phyloP scores from a whole-genome alignment of 2,797 vertebrate genomes.

The Gymnothorax javanicus region DNA sequence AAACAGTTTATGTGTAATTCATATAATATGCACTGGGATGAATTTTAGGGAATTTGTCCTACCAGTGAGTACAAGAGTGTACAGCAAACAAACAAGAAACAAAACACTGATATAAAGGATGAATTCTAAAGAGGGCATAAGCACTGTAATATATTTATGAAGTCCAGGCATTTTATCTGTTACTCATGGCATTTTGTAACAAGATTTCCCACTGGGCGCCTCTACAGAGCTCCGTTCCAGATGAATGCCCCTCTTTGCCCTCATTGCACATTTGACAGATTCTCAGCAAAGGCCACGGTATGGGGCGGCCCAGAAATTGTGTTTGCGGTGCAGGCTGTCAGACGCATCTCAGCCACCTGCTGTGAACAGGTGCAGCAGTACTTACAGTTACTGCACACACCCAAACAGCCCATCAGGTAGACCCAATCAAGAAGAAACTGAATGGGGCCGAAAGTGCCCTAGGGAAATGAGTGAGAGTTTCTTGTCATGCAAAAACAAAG shows the following conservation, averaged over 20 bases:
- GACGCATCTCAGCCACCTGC: slow-evolving; percentile 46
- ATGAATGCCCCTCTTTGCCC: slow-evolving; percentile 48
- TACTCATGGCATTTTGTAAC: slow-evolving; percentile 16
- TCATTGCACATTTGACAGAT: slow-evolving; percentile 45
- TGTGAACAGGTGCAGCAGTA: slow-evolving; percentile 50
- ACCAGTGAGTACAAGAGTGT: not conserved
- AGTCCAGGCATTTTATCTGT: slow-evolving; percentile 20
- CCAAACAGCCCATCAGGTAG: slow-evolving; percentile 37
- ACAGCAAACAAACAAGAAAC: not conserved
- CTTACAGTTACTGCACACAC: slow-evolving; percentile 45
- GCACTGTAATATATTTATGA: slow-evolving; percentile 30
- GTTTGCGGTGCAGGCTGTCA: slow-evolving; percentile 53
- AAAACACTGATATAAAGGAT: not conserved
- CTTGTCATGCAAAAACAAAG: slow-evolving; percentile 19
- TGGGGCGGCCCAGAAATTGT: slow-evolving; percentile 43
- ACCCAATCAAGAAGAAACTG: slow-evolving; percentile 39
- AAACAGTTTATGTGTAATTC: not conserved
- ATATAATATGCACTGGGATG: not conserved
- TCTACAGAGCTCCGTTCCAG: slow-evolving; percentile 37
- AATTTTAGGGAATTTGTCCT: not conserved
- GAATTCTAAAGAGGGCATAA: not conserved
- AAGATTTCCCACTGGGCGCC: slow-evolving; percentile 36
- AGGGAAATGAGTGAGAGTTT: slow-evolving; percentile 47
- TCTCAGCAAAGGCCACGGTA: slow-evolving; percentile 33
- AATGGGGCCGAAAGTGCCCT: not conserved